These are phyloP conservation scores for Callionymus lyra DNA, from an alignment of 2,113 vertebrate genomes.

Conservation along the genomic window DNA sequence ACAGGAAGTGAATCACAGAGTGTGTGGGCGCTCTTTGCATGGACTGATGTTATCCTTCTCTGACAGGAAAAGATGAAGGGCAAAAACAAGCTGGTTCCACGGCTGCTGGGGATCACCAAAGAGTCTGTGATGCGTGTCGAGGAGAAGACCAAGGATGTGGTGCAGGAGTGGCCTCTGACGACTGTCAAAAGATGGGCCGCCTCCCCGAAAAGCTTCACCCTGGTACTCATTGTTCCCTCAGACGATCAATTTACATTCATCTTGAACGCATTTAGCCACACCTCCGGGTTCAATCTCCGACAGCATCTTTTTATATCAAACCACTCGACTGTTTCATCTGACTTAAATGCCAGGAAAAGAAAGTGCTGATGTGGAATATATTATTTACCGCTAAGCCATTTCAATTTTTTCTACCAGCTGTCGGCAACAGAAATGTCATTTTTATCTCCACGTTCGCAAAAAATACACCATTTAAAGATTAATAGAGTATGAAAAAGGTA, in stretches of 20 bases:
- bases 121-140: slow-evolving; percentile 98
- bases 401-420: slow-evolving; percentile 19
- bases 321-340: slow-evolving; percentile 16
- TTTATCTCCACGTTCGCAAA: slow-evolving; percentile 7
- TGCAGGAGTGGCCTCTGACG: slow-evolving; percentile 97
- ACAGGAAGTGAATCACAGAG: slow-evolving; percentile 42
- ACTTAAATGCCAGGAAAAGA: slow-evolving; percentile 16
- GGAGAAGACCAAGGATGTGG: slow-evolving; percentile 94
- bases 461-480: slow-evolving; percentile 24
- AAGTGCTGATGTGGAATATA: slow-evolving; percentile 31
- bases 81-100: slow-evolving; percentile 94
- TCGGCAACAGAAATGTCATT: slow-evolving; percentile 13
- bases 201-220: slow-evolving; percentile 96
- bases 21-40: slow-evolving; percentile 20
- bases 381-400: slow-evolving; percentile 44
- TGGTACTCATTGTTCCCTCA: slow-evolving; percentile 69
- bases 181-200: slow-evolving; percentile 99
- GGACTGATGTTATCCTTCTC: slow-evolving; percentile 35
- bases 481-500: slow-evolving; percentile 25
- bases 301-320: slow-evolving; percentile 14
- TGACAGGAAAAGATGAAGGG: slow-evolving; percentile 97
- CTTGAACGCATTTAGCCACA: slow-evolving; percentile 8
- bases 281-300: slow-evolving; percentile 12
- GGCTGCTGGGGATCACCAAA: slow-evolving; percentile 94
- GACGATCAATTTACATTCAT: slow-evolving; percentile 4